Conservation (phyloP, 2,113 vertebrate species). For the Pelusios castaneus region DNA sequence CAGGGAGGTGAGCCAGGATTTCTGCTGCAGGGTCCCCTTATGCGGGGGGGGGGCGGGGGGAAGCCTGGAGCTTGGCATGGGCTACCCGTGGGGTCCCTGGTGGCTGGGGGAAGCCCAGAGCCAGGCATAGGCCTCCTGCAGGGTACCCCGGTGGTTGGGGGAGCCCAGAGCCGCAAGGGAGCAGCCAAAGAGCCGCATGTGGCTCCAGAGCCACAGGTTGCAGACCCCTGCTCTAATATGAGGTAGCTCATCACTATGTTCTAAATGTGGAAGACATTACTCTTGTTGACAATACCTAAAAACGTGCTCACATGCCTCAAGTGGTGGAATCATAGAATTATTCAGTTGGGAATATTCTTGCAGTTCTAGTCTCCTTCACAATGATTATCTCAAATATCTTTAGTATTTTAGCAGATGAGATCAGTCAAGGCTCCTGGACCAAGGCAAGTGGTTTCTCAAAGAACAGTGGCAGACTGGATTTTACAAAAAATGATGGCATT, state of each 20-base stretch:
- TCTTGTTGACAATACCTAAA: not conserved
- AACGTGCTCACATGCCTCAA: not conserved
- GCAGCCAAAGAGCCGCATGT: too few species aligned
- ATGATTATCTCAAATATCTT: not conserved
- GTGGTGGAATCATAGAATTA: not conserved
- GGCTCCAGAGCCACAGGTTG: too few species aligned
- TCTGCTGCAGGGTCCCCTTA: too few species aligned
- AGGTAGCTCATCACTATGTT: not conserved
- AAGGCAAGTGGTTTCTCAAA: not conserved
- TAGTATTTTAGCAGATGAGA: not conserved
- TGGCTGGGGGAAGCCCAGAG: too few species aligned
- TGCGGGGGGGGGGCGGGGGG: too few species aligned
- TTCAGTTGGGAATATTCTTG: not conserved
- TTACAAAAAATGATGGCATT: not conserved
- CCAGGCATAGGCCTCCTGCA: too few species aligned
- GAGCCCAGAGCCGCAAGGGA: too few species aligned
- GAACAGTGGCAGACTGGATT: not conserved
- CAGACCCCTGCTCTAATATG: too few species aligned
- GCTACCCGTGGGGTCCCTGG: too few species aligned
- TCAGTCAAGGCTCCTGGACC: not conserved
- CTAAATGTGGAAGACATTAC: not conserved
- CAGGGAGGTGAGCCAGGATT: too few species aligned
- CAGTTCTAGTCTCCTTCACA: not conserved
- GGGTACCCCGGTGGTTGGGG: too few species aligned
- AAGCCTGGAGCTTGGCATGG: too few species aligned